Conservation (phyloP, 2,113 vertebrate species). For the Cebus imitator region DNA sequence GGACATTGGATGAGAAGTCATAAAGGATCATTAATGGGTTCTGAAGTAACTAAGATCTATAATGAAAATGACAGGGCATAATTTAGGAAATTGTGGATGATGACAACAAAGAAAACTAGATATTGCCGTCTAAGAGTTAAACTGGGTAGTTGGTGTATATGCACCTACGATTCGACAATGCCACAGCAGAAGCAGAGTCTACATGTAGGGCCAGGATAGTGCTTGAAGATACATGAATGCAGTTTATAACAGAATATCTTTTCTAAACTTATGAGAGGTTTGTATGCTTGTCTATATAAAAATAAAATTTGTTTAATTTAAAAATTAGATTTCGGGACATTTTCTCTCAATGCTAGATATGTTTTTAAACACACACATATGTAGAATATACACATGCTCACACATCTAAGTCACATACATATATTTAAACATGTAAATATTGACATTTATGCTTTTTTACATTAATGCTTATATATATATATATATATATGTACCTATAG, state of each 20-base stretch:
- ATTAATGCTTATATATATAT: background rate
- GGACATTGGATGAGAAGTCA: background rate
- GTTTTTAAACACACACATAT: background rate
- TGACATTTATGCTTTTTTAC: background rate
- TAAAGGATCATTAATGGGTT: background rate
- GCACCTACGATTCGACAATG: rapidly evolving
- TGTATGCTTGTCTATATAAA: background rate
- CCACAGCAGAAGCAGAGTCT: background rate
- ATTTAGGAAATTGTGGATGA: background rate
- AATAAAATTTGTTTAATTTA: background rate
- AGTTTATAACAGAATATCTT: background rate
- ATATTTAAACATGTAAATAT: background rate
- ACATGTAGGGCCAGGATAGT: no score
- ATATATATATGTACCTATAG: background rate
- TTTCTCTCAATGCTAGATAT: background rate
- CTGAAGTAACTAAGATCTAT: background rate
- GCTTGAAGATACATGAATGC: background rate
- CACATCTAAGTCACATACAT: no score
- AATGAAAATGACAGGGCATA: background rate
- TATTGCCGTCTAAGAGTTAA: background rate
- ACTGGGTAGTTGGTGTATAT: no score
- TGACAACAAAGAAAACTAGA: background rate
- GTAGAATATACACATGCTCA: background rate
- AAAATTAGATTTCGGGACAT: background rate
- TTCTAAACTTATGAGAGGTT: background rate